A percentile compares a stretch with the other conserved stretches of the same genome.
phyloP scores from a whole-genome alignment of 1,140 invertebrate species.

The Sinella curviseta region DNA sequence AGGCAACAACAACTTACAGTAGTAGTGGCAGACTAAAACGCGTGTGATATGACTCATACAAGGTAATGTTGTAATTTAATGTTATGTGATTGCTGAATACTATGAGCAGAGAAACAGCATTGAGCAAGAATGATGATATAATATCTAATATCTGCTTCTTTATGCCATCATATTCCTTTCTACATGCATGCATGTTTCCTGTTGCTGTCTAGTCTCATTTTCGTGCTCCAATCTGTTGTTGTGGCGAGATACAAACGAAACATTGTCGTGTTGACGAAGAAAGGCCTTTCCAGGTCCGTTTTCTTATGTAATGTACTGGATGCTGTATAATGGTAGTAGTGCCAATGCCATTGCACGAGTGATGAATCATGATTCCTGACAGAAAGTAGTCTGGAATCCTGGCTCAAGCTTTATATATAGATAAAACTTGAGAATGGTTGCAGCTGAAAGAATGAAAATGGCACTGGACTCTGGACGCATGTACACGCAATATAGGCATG shows the following conservation, averaged over 20 bases:
- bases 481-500: background rate
- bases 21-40: background rate
- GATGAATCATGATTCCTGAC: background rate
- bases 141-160: background rate
- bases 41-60: background rate
- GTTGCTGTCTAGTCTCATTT: background rate
- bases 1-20: background rate
- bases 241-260: too few species aligned
- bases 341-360: background rate
- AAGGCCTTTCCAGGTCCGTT: background rate
- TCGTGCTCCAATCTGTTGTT: too few species aligned
- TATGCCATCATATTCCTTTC: too few species aligned
- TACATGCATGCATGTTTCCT: too few species aligned
- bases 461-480: background rate
- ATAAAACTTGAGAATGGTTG: background rate
- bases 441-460: background rate
- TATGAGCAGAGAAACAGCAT: background rate
- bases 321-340: background rate
- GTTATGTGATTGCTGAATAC: background rate
- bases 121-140: background rate
- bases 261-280: background rate
- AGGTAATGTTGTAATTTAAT: background rate
- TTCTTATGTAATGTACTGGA: background rate
- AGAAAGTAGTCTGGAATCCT: background rate
- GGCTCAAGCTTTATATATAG: too few species aligned